Evolutionary conservation across 2,797 vertebrate genomes (phyloP).

Genomic region (Choloepus didactylus): DNA sequence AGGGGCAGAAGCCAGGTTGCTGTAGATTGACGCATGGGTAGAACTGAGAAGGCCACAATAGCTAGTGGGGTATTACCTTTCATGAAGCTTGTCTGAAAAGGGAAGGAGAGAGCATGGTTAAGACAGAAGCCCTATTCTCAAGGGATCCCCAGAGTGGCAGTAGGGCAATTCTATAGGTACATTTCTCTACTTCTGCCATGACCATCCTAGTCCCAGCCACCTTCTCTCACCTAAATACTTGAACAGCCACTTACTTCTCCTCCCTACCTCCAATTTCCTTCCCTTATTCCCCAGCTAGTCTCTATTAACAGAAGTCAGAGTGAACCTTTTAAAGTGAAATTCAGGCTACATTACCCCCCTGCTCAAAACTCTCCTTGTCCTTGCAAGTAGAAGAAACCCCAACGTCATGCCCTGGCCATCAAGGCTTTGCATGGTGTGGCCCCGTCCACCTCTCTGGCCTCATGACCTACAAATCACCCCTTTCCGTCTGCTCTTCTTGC

Average conservation of each 20-base stretch:
- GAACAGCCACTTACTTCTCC: not conserved
- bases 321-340: not conserved
- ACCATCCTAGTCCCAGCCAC: too few species aligned
- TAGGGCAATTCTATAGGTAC: not conserved
- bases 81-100: not conserved
- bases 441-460: not conserved
- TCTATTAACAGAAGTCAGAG: not conserved
- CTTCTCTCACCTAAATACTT: not conserved
- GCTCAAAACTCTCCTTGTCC: not conserved
- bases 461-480: not conserved
- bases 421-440: accelerated
- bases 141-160: not conserved
- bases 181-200: not conserved
- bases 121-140: not conserved
- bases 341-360: not conserved
- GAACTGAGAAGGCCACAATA: not conserved
- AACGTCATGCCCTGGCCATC: too few species aligned
- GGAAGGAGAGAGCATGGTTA: not conserved
- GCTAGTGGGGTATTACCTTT: not conserved
- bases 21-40: not conserved
- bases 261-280: not conserved
- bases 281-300: not conserved
- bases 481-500: not conserved
- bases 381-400: not conserved
- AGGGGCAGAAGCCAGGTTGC: not conserved